phyloP scores from a whole-genome alignment of 2,113 vertebrate species.

The Oceanites oceanicus region DNA sequence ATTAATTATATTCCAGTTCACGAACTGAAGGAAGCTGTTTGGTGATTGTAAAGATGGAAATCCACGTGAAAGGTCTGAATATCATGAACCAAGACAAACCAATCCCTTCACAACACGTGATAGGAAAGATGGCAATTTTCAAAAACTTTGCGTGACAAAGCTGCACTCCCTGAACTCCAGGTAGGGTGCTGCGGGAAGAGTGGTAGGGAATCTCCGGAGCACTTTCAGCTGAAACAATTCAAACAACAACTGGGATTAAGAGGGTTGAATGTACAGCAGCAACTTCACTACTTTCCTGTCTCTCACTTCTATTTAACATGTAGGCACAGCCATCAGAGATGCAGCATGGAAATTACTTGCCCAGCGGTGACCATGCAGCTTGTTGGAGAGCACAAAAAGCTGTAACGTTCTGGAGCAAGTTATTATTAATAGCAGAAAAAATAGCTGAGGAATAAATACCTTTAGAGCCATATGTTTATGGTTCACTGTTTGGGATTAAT shows the following conservation, averaged over 20 bases:
- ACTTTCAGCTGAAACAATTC: background rate
- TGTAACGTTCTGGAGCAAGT: background rate
- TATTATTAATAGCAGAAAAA: background rate
- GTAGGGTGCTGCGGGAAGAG: accelerated
- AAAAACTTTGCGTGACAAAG: background rate
- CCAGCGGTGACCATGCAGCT: background rate
- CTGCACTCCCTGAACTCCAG: background rate
- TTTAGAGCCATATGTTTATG: background rate
- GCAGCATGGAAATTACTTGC: background rate
- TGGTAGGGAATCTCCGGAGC: background rate
- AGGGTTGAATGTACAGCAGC: background rate
- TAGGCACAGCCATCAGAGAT: background rate
- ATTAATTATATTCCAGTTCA: background rate
- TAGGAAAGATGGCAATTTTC: background rate
- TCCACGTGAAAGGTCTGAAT: background rate
- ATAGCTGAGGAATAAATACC: background rate
- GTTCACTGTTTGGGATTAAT: background rate
- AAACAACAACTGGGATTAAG: background rate
- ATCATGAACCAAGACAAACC: background rate
- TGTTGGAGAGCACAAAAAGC: background rate
- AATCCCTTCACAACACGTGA: background rate
- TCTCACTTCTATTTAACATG: background rate
- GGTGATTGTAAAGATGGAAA: background rate
- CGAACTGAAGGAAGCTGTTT: background rate
- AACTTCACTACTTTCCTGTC: background rate